Evolutionary conservation across 2,113 vertebrate species (phyloP).

Genomic region (Phainopepla nitens): DNA sequence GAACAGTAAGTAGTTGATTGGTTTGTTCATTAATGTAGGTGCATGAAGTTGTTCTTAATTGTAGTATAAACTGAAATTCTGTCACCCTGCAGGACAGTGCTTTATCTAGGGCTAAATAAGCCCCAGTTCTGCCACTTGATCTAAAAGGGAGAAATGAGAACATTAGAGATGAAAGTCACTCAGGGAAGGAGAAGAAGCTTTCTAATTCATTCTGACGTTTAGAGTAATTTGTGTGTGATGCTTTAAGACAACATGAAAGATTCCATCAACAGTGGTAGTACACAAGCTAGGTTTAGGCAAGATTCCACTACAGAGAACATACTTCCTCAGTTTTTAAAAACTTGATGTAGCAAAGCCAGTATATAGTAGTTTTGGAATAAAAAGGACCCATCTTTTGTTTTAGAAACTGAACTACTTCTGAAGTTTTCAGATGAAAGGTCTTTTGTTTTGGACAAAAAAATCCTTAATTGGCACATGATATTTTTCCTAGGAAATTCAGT

Average conservation of each 20-base stretch:
- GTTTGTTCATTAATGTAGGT: background rate
- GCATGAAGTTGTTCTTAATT: background rate
- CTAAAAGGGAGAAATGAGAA: background rate
- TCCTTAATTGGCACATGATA: background rate
- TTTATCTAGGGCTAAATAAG: background rate
- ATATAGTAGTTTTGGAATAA: background rate
- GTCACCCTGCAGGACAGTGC: background rate
- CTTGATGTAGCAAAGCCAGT: background rate
- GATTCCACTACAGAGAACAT: background rate
- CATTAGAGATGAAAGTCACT: background rate
- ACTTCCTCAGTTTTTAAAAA: background rate
- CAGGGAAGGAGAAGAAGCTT: background rate
- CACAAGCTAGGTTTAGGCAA: background rate
- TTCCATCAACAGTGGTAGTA: background rate
- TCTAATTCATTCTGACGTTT: slow-evolving; percentile 32
- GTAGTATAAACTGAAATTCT: background rate
- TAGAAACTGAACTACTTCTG: background rate
- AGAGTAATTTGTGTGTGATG: slow-evolving; percentile 8
- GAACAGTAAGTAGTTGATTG: slow-evolving; percentile 84
- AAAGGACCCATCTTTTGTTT: background rate
- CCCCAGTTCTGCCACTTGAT: background rate
- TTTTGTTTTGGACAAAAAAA: background rate
- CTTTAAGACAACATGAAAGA: slow-evolving; percentile 6
- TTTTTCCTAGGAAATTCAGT: background rate
- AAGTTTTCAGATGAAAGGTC: background rate